Evolutionary conservation across 2,113 vertebrate species (phyloP), one percentile per base, ranked within the genome.

Genomic region (Heterotis niloticus): DNA sequence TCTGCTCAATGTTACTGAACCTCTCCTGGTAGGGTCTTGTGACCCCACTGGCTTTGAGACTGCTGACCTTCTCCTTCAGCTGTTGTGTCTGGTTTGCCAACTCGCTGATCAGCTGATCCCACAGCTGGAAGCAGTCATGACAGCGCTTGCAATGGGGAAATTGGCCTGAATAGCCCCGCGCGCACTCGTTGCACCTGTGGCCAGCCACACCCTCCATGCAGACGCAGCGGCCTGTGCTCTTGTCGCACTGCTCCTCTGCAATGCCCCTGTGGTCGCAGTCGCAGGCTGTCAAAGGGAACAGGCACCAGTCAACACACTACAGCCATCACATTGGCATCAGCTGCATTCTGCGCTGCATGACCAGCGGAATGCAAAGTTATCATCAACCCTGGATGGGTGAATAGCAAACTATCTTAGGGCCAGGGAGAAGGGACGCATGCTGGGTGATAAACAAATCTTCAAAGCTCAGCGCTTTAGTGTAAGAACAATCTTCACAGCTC

Each of bases 71-170:
- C 80, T 95, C 94, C 81, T 96, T 90, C 67, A 99, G 93, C 64
- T 88, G 91, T 85, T 94, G 95, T 11, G 96, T 99, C 88, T 89
- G 94, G 71, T 96, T 98, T 81, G 94, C 92, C 84, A 99, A 81
- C 83, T 97, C 95, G 0, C 92, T 82, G 0, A 99, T 83, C 75
- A 95, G 85, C 11, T 86, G 29, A 0, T 98, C 96, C 98, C 98
- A 99, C 24, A 96, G 92, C 0, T 93, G 85, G 0, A 99, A 99
- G 88, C 98, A 99, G 86, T 96, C 91, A 84, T 99, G 98, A 87
- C 98, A 99, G 0, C 93, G 96, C 0, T 81, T 69, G 0, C 98
- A 99, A 83, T 94, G 83, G 0, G 98, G 98, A 82, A 98, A 98
- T 34, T 89, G 86, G 1, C 98, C 98, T 0, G 94, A 94, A 87